A percentile compares a stretch with the other conserved stretches of the same genome.
Evolutionary conservation across 1,140 invertebrate species (phyloP).

Genomic region (Galleria mellonella): DNA sequence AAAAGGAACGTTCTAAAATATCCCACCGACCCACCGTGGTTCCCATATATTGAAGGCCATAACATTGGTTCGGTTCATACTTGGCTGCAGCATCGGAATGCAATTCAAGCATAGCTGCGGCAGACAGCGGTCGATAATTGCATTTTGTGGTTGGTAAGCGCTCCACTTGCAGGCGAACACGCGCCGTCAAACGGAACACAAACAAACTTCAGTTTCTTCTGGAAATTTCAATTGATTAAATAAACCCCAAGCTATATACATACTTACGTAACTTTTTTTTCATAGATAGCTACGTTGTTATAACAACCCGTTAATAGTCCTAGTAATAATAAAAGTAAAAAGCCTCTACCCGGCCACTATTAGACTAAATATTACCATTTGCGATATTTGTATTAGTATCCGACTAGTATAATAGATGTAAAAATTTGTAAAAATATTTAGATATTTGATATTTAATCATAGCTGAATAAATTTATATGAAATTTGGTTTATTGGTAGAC

Average conservation of each 20-base stretch:
- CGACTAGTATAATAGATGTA: too few relatives aligned
- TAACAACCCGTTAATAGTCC: too few relatives aligned
- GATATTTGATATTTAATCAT: too few relatives aligned
- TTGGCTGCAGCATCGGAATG: slow-evolving; percentile 44
- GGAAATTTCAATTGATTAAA: slow-evolving; percentile 47
- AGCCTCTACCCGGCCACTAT: too few relatives aligned
- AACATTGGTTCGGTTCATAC: slow-evolving; percentile 22
- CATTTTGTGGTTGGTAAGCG: slow-evolving; percentile 62
- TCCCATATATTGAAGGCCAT: slow-evolving; percentile 4
- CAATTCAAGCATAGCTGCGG: slow-evolving; percentile 51
- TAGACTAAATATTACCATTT: too few relatives aligned
- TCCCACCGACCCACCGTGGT: not conserved
- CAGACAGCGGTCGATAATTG: slow-evolving; percentile 65
- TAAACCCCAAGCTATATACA: slow-evolving; percentile 32
- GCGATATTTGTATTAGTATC: too few relatives aligned
- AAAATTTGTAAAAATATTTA: too few relatives aligned
- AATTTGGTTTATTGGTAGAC: too few relatives aligned
- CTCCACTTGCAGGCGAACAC: slow-evolving; percentile 54
- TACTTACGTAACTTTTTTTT: too few relatives aligned
- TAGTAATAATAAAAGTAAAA: too few relatives aligned
- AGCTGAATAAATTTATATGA: too few relatives aligned
- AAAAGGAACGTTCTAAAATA: not conserved
- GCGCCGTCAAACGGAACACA: slow-evolving; percentile 60
- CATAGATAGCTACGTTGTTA: too few relatives aligned
- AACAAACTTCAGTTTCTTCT: slow-evolving; percentile 60